Percentiles rank a stretch among this genome's conserved stretches.
phyloP scores from a whole-genome alignment of 2,113 vertebrate species.

The Pogonocichla stellata region DNA sequence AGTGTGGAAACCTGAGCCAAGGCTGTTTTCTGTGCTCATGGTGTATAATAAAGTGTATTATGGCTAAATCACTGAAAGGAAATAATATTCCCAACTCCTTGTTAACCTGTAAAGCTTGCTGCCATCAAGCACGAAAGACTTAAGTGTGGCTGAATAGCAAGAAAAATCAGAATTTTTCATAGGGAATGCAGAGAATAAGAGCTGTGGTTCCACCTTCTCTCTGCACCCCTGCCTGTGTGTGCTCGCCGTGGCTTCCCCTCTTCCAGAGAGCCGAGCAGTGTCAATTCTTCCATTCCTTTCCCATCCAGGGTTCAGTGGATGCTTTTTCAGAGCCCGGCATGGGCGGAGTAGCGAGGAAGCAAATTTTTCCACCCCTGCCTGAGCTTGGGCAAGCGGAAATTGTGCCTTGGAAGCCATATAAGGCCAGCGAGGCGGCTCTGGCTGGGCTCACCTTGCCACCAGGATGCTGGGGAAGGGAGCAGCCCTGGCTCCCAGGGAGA shows the following conservation, averaged over 20 bases:
- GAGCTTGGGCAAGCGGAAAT: conserved; percentile 51
- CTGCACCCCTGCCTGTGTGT: neutral
- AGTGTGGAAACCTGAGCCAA: neutral
- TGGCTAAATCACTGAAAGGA: neutral
- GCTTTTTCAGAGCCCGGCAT: neutral
- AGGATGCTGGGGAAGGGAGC: conserved; percentile 11
- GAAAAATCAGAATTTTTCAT: neutral
- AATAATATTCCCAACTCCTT: neutral
- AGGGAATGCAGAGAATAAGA: neutral
- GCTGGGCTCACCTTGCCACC: conserved; percentile 31
- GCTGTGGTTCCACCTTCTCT: neutral
- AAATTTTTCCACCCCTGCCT: conserved; percentile 49
- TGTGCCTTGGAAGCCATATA: conserved; percentile 17
- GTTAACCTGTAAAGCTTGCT: neutral
- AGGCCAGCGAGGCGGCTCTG: neutral
- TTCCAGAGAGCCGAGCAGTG: neutral
- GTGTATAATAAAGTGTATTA: neutral
- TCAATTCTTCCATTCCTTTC: neutral
- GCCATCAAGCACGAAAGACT: neutral
- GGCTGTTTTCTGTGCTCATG: neutral
- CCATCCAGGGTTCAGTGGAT: neutral
- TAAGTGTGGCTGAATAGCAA: neutral
- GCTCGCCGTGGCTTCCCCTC: neutral
- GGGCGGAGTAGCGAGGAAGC: conserved; percentile 20
- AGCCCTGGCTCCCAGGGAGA: conserved; percentile 23